Evolutionary conservation across 2,113 vertebrate genomes (phyloP), one percentile per base, ranked within the genome.

Genomic region (Esox niger): DNA sequence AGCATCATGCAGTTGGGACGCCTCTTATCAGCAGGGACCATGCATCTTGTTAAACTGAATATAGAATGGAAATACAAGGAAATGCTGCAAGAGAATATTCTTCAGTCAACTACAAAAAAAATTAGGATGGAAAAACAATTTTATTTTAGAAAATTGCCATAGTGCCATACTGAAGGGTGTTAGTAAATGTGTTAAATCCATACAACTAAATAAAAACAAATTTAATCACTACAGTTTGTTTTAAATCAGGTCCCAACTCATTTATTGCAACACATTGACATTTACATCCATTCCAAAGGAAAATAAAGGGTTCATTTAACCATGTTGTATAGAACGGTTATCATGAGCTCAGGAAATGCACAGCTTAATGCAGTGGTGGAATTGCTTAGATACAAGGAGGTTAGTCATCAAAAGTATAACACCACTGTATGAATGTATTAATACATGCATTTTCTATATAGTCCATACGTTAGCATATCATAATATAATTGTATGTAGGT

Each of bases 231-330:
- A 17, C 11, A 29, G 62, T 67, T 5, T 0, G 3, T 23, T 77
- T 4, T 76, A 52, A 79, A 62, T 80, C 80, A 80, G 62, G 81
- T 86, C 74, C 81, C 71, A 84, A 84, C 67, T 83, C 57, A 76
- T 90, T 90, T 89, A 90, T 89, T 90, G 84, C 84, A 89, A 83
- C 77, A 20, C 79, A 81, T 61, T 71, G 84, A 87, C 84, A 87
- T 87, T 87, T 77, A 84, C 70, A 83, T 86, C 72, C 79, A 84
- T 84, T 86, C 86, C 83, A 90, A 83, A 85, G 86, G 87, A 89
- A 81, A 77, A 80, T 66, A 79, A 77, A 69, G 81, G 73, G 80
- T 80, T 71, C 78, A 61, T 76, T 77, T 21, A 80, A 71, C 78
- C 75, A 69, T 78, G 11, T 65, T 64, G 71, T 79, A 72, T 70